Evolutionary conservation across 2,797 vertebrate genomes (phyloP), one percentile per base, ranked within the genome.

Genomic region (Carapus acus): DNA sequence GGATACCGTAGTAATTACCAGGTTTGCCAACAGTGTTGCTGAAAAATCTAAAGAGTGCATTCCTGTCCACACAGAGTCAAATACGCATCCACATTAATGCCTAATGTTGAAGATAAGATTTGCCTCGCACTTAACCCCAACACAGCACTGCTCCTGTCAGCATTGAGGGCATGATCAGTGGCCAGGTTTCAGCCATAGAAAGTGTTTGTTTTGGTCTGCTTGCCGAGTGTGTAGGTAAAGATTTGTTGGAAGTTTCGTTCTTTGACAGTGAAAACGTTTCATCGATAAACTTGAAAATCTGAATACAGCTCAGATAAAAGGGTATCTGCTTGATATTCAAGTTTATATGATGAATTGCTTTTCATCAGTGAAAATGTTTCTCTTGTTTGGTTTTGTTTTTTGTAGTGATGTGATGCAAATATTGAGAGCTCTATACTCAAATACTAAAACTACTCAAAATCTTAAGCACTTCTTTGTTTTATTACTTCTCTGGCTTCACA

Each of bases 21-120:
- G n/a, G n/a, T n/a, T n/a, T n/a, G n/a, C n/a, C n/a, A n/a, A n/a
- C n/a, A n/a, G n/a, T n/a, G n/a, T n/a, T n/a, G n/a, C n/a, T n/a
- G n/a, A n/a, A n/a, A n/a, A n/a, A n/a, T n/a, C n/a, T n/a, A 29
- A 33, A 43, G n/a, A 49, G 40, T 60, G n/a, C 17, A 39, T 53
- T 54, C 2, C 11, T 60, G 56, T 49, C 13, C 31, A 7, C n/a
- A n/a, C n/a, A n/a, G n/a, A n/a, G n/a, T n/a, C n/a, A n/a, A n/a
- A n/a, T n/a, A n/a, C n/a, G n/a, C n/a, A n/a, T n/a, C n/a, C 56
- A 82, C 84, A 79, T 78, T 91, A 90, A 93, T 91, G 89, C 84
- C 82, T 76, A 78, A 64, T 77, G 86, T 74, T 67, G 66, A 46
- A 71, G 27, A 64, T 58, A 14, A 40, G 54, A 49, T 59, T 67